Conservation (phyloP, 2,797 vertebrate genomes). For the Strix occidentalis region DNA sequence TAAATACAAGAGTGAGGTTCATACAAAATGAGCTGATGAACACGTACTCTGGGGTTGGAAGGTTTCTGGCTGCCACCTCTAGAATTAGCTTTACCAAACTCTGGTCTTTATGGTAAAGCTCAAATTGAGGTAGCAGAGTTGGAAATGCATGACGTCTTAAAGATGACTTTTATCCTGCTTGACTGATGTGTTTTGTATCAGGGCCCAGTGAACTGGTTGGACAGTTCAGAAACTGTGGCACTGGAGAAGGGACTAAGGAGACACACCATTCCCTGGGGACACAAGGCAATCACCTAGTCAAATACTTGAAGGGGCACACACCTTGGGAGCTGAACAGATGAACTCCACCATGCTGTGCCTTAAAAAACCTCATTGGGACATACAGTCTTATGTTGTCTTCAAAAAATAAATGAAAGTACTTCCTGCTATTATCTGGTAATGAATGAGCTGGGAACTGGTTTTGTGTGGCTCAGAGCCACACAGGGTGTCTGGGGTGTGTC, state of each 20-base stretch:
- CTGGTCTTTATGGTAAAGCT: neutral
- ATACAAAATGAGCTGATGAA: neutral
- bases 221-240: neutral
- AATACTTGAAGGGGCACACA: neutral
- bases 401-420: neutral
- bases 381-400: neutral
- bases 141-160: neutral
- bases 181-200: neutral
- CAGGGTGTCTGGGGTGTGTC: rapidly evolving
- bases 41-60: neutral
- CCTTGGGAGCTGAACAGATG: neutral
- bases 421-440: neutral
- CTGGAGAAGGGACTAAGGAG: neutral
- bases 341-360: neutral
- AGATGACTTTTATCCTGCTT: neutral
- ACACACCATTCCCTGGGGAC: neutral
- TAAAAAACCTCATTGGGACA: neutral
- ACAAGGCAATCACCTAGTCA: neutral
- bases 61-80: neutral
- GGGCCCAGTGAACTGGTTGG: neutral
- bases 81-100: neutral
- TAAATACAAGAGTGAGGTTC: neutral
- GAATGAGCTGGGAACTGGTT: neutral
- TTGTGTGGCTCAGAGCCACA: neutral
- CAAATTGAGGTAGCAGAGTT: neutral